Evolutionary conservation across 2,113 vertebrate genomes (phyloP).

Genomic region (Oryzias javanicus): DNA sequence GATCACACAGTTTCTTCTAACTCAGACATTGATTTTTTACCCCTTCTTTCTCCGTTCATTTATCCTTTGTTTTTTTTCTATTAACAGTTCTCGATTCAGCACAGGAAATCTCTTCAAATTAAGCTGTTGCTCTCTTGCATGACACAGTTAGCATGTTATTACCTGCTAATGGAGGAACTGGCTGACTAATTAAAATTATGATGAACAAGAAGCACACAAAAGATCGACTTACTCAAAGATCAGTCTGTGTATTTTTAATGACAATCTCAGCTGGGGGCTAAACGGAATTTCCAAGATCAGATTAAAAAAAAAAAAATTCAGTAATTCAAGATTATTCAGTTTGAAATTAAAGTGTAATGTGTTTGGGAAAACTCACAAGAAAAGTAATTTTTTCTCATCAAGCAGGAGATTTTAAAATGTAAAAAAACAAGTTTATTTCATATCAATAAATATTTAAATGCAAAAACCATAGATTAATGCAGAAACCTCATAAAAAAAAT

Average conservation of each 20-base stretch:
- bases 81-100: slow-evolving; percentile 6
- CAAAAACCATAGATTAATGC: too few relatives aligned
- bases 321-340: too few relatives aligned
- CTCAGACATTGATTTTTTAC: slow-evolving; percentile 2
- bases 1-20: slow-evolving; percentile 2
- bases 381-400: too few relatives aligned
- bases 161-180: slow-evolving; percentile 7
- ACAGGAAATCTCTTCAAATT: slow-evolving; percentile 3
- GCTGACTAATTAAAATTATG: slow-evolving; percentile 19
- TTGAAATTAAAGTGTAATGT: too few relatives aligned
- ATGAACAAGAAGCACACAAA: neutral
- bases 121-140: slow-evolving; percentile 11
- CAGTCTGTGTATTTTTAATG: slow-evolving; percentile 5
- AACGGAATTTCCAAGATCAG: too few relatives aligned
- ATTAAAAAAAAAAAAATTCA: too few relatives aligned
- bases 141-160: slow-evolving; percentile 13
- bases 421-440: too few relatives aligned
- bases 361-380: too few relatives aligned
- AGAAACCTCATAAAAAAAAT: too few relatives aligned
- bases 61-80: slow-evolving; percentile 11
- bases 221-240: neutral
- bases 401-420: too few relatives aligned
- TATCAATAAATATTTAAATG: too few relatives aligned
- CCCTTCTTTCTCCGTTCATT: slow-evolving; percentile 3
- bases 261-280: too few relatives aligned